Evolutionary conservation across 2,888 invertebrate species (phyloP), one percentile per base, ranked within the genome.

Genomic region (Suillia variegata): DNA sequence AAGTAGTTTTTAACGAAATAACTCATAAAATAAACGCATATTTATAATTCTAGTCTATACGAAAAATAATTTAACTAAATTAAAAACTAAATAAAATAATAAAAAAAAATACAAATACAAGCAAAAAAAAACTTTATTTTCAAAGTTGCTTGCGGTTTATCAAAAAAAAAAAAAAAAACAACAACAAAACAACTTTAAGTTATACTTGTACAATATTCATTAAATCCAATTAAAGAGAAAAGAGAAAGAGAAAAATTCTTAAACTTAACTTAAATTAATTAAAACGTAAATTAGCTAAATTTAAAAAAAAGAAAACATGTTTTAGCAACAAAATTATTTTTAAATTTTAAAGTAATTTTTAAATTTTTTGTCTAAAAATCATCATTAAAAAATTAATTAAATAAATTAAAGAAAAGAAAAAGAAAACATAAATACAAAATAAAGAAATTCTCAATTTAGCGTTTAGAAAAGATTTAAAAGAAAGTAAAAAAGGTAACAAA

Each of bases 81-180:
- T 20, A 18, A 20, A 18, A 45, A 45, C 13, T 5, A 20, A n/a
- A 38, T 38, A 8, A 38, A 38, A 38, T 5, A 26, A 26, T n/a
- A 38, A n/a, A 38, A 38, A 13, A 8, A n/a, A 38, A 38, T 13
- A n/a, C 13, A n/a, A 13, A 38, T 12, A n/a, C 38, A 38, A 6
- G 38, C 38, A 20, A 20, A 18, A 20, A 38, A n/a, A 15, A 55
- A 49, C 49, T 61, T 64, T 62, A 61, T 59, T 63, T 63, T 57
- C 49, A 58, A 60, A 60, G 54, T 62, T 61, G 26, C 54, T 50
- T 22, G 12, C 21, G 50, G 15, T 17, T 38, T 13, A 4, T 5
- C 4, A 38, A 38, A 13, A 10, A 38, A 57, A n/a, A n/a, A n/a
- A n/a, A n/a, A n/a, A n/a, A n/a, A 13, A 31, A 18, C 38, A 38